Conservation (phyloP, 2,797 vertebrate genomes). For the Lepidocolaptes lacrymiger region DNA sequence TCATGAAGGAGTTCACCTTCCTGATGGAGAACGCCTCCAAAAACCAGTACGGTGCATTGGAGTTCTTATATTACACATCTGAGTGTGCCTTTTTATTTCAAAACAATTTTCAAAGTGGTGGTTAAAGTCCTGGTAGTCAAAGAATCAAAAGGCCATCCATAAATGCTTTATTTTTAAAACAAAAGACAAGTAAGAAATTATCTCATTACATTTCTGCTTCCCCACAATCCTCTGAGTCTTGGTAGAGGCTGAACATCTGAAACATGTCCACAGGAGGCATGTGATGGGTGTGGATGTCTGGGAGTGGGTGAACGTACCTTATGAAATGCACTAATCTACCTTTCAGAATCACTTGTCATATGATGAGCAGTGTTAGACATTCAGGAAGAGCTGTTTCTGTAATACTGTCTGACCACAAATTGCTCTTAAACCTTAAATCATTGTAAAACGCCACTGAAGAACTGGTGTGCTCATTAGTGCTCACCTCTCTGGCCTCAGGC, state of each 20-base stretch:
- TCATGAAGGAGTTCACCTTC: slow-evolving; percentile 94
- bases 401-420: neutral
- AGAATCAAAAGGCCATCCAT: neutral
- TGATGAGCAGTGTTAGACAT: neutral
- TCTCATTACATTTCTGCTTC: neutral
- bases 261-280: neutral
- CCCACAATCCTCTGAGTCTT: neutral
- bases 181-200: neutral
- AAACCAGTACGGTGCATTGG: slow-evolving; percentile 86
- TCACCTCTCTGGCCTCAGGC: neutral
- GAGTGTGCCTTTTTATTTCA: neutral
- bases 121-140: neutral
- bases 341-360: neutral
- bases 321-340: neutral
- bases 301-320: neutral
- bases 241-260: neutral
- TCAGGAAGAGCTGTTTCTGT: neutral
- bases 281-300: slow-evolving; percentile 1
- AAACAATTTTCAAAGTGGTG: neutral
- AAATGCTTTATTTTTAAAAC: neutral
- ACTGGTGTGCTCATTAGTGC: neutral
- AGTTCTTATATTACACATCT: neutral
- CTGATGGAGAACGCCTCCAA: slow-evolving; percentile 97
- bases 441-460: neutral
- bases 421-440: neutral